Conservation (phyloP, 2,888 invertebrate genomes). For the Hirtodrosophila confusa region DNA sequence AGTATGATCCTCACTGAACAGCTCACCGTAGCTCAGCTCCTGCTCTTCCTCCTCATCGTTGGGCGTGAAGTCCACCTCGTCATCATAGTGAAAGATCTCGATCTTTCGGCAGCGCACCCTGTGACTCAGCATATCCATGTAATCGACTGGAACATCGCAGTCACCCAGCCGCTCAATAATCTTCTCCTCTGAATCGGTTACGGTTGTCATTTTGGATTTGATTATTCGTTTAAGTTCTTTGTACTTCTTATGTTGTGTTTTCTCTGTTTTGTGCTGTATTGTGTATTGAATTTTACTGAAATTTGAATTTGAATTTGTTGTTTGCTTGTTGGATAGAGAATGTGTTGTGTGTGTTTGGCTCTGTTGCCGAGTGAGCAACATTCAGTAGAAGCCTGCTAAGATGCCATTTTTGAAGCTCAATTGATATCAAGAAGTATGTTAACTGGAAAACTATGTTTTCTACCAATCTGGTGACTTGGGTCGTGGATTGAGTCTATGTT, state of each 20-base stretch:
- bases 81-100: conserved; percentile 63
- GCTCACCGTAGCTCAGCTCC: conserved; percentile 1
- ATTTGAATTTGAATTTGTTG: too few relatives aligned
- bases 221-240: not conserved
- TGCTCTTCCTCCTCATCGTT: conserved; percentile 32
- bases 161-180: conserved; percentile 21
- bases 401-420: too few relatives aligned
- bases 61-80: conserved; percentile 47
- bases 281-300: too few relatives aligned
- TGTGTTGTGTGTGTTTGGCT: too few relatives aligned
- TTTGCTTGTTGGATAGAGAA: too few relatives aligned
- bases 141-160: conserved; percentile 37
- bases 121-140: conserved; percentile 49
- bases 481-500: too few relatives aligned
- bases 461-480: too few relatives aligned
- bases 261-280: too few relatives aligned
- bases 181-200: not conserved
- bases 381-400: too few relatives aligned
- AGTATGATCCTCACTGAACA: conserved; percentile 22
- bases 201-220: conserved; percentile 4
- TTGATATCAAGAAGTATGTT: too few relatives aligned
- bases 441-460: too few relatives aligned
- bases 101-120: conserved; percentile 37
- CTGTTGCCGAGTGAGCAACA: too few relatives aligned
- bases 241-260: not conserved